Conservation (phyloP, 1,140 invertebrate species). For the Trachelipus rathkii region DNA sequence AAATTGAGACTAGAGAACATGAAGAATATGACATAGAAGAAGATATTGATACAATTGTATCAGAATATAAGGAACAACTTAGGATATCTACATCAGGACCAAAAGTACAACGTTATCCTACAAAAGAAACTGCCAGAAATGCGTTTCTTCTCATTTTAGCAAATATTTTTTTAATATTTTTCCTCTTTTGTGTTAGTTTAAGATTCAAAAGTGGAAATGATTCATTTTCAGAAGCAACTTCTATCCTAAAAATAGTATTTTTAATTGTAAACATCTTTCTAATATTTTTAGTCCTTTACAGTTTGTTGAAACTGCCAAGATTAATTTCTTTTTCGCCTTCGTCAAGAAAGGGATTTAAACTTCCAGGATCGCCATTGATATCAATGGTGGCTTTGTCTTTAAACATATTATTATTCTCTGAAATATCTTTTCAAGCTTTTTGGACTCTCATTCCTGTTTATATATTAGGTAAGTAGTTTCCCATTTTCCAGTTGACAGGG, state of each 20-base stretch:
- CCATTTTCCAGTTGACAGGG: too few species aligned
- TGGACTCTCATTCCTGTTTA: neutral
- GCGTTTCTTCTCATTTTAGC: neutral
- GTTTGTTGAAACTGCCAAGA: neutral
- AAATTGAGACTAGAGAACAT: neutral
- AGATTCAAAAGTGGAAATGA: neutral
- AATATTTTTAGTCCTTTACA: neutral
- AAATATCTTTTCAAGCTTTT: neutral
- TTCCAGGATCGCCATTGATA: neutral
- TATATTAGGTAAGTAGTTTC: neutral
- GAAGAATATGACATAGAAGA: neutral
- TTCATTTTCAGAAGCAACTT: neutral
- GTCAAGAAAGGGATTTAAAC: neutral
- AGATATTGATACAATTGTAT: constrained; percentile 1
- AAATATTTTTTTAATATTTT: neutral
- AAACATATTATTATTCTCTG: neutral
- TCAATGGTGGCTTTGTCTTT: neutral
- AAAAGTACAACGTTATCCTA: neutral
- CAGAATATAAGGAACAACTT: constrained; percentile 4
- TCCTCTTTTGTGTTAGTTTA: neutral
- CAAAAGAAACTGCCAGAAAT: neutral
- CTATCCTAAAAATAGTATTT: neutral
- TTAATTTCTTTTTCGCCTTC: neutral
- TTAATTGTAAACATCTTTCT: neutral
- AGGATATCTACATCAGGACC: neutral